Evolutionary conservation across 2,888 invertebrate genomes (phyloP).

Genomic region (Acrobasis suavella): DNA sequence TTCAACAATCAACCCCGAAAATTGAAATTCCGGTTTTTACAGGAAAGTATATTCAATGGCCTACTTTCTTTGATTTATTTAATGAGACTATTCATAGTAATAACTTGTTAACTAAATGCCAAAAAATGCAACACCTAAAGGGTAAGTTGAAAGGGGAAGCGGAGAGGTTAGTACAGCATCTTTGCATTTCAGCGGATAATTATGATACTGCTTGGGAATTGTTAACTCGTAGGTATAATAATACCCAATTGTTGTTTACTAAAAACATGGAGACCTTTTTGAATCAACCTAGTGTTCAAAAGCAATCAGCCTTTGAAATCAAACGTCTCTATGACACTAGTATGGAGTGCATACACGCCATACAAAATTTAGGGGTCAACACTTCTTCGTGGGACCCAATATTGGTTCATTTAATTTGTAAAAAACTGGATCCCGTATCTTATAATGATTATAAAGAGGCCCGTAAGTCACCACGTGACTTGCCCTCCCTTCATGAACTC

Average conservation of each 20-base stretch:
- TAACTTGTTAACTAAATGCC: too few species aligned
- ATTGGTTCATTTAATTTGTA: neutral
- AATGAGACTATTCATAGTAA: too few species aligned
- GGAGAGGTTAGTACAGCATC: too few species aligned
- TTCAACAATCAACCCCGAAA: too few species aligned
- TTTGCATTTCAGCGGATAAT: too few species aligned
- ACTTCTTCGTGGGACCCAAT: neutral
- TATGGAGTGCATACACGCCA: neutral
- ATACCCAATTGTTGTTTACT: neutral
- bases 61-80: too few species aligned
- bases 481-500: slow-evolving; percentile 1
- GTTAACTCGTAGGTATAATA: neutral
- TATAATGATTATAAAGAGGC: neutral
- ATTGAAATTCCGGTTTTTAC: too few species aligned
- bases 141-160: too few species aligned
- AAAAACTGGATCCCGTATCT: neutral
- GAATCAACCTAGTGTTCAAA: neutral
- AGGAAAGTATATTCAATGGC: too few species aligned
- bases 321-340: slow-evolving; percentile 1
- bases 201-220: neutral
- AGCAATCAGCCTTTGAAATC: neutral
- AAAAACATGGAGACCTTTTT: neutral
- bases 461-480: neutral
- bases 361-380: neutral
- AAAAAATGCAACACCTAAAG: too few species aligned